A percentile compares a stretch with the other conserved stretches of the same genome.
phyloP scores from a whole-genome alignment of 2,888 invertebrate species.

The Eutolmus rufibarbis region DNA sequence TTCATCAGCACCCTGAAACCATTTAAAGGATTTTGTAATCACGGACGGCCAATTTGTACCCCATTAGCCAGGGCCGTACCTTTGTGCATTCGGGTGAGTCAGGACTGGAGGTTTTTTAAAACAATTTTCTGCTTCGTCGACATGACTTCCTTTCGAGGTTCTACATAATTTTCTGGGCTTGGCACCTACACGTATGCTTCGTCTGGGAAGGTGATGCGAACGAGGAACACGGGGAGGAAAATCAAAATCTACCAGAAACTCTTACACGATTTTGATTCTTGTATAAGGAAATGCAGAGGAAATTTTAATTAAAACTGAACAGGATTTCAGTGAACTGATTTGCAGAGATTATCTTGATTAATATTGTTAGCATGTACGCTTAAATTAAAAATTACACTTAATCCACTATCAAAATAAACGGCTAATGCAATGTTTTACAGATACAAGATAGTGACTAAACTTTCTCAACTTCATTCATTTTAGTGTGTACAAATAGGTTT shows the following conservation, averaged over 20 bases:
- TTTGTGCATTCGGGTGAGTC: background rate
- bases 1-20: background rate
- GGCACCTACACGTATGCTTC: background rate
- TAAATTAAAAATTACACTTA: too few relatives aligned
- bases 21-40: background rate
- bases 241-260: background rate
- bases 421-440: too few relatives aligned
- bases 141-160: background rate
- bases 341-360: too few relatives aligned
- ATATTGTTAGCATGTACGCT: too few relatives aligned
- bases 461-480: too few relatives aligned
- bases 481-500: too few relatives aligned
- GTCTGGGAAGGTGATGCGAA: background rate
- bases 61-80: background rate
- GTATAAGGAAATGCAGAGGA: background rate
- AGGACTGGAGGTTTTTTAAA: background rate
- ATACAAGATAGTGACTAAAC: too few relatives aligned
- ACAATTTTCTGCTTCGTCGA: conserved; percentile 13
- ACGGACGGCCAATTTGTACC: background rate
- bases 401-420: too few relatives aligned
- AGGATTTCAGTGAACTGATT: too few relatives aligned
- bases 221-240: background rate
- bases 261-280: background rate
- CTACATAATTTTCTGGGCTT: background rate
- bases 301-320: background rate